phyloP scores from a whole-genome alignment of 2,888 invertebrate species.

The Dicyrtomina minuta region DNA sequence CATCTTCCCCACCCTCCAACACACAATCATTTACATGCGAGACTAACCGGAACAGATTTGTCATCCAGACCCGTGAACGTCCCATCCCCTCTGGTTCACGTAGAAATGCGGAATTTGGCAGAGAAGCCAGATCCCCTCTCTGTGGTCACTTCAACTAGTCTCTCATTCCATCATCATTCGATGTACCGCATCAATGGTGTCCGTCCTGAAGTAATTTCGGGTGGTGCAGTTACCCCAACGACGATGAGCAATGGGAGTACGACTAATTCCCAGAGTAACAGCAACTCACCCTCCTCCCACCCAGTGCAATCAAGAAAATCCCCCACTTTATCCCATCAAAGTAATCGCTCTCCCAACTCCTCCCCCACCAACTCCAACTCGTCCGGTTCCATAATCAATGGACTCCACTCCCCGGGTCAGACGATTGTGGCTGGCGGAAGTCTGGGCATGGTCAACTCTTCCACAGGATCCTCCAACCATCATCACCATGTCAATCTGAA shows the following conservation, averaged over 20 bases:
- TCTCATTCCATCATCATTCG: conserved; percentile 54
- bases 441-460: conserved; percentile 49
- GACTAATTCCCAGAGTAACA: neutral
- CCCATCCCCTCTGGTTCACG: conserved; percentile 32
- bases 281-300: conserved; percentile 39
- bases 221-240: conserved; percentile 55
- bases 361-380: conserved; percentile 52
- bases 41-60: conserved; percentile 38
- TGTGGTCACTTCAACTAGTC: conserved; percentile 53
- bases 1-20: conserved; percentile 22
- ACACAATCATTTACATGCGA: conserved; percentile 46
- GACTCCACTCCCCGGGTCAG: conserved; percentile 48
- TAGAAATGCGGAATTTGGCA: conserved; percentile 33
- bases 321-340: conserved; percentile 26
- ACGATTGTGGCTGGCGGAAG: conserved; percentile 52
- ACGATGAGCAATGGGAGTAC: conserved; percentile 34
- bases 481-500: conserved; percentile 56
- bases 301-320: conserved; percentile 37
- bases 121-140: conserved; percentile 44
- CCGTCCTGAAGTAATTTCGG: conserved; percentile 79
- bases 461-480: conserved; percentile 55
- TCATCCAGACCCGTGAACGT: conserved; percentile 28
- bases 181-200: conserved; percentile 69
- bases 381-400: conserved; percentile 46
- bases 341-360: conserved; percentile 51